These are phyloP conservation scores for Nothocercus nigrocapillus DNA, from an alignment of 2,113 vertebrate genomes.

Conservation along the genomic window DNA sequence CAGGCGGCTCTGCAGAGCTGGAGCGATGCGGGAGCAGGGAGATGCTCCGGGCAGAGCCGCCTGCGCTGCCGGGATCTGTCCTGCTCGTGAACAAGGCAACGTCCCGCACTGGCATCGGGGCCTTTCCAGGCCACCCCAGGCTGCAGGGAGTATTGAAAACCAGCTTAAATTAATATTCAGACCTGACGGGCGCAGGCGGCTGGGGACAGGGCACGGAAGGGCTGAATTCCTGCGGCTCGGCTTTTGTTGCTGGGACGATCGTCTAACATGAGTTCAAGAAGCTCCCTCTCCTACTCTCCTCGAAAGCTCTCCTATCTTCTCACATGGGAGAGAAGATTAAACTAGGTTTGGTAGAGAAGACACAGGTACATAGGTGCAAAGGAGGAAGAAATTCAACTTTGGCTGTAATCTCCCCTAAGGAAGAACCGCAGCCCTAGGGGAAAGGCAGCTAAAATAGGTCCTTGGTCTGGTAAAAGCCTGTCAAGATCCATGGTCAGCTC, in stretches of 20 bases:
- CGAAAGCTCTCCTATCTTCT: not conserved
- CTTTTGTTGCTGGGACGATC: slow-evolving; percentile 28
- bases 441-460: not conserved
- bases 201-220: not conserved
- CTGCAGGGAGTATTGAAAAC: not conserved
- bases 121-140: not conserved
- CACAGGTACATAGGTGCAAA: not conserved
- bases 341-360: not conserved
- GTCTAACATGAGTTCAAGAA: not conserved
- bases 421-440: not conserved
- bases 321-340: not conserved
- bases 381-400: not conserved
- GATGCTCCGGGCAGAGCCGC: not conserved
- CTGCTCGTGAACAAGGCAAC: too few species aligned
- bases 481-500: not conserved
- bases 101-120: accelerated
- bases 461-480: not conserved
- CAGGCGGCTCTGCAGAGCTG: too few species aligned
- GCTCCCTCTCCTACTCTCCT: not conserved
- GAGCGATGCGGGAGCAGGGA: not conserved
- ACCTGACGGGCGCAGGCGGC: not conserved
- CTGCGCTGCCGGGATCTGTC: not conserved
- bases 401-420: not conserved
- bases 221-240: not conserved
- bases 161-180: slow-evolving; percentile 14